phyloP scores from a whole-genome alignment of 2,888 invertebrate genomes.

The Plagiodera versicolora region DNA sequence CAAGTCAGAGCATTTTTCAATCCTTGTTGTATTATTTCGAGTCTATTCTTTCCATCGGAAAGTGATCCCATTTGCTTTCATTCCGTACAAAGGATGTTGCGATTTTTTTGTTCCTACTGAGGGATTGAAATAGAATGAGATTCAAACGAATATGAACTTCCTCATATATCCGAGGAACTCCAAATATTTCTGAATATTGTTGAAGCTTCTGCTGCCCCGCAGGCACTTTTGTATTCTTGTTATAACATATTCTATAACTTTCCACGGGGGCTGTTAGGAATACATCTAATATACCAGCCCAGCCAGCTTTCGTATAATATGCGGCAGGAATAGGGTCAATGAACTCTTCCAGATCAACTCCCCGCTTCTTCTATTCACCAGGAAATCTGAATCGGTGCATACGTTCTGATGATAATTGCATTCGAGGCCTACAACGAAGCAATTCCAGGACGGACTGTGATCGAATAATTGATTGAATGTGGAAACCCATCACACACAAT shows the following conservation, averaged over 20 bases:
- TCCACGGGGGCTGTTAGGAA: background rate
- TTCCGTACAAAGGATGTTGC: too few species aligned
- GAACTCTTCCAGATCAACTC: background rate
- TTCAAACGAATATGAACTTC: background rate
- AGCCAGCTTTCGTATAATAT: background rate
- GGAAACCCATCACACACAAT: background rate
- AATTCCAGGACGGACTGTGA: background rate
- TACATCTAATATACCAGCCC: background rate
- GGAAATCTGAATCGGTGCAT: background rate
- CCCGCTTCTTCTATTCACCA: background rate
- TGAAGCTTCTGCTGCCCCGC: background rate
- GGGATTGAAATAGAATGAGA: too few species aligned
- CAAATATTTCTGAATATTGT: background rate
- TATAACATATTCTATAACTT: background rate
- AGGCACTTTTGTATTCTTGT: background rate
- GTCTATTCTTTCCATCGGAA: too few species aligned
- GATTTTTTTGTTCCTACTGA: too few species aligned
- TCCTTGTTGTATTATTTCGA: too few species aligned
- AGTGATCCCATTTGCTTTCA: too few species aligned
- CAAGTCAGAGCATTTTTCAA: too few species aligned
- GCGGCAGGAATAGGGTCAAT: background rate
- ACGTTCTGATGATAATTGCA: background rate
- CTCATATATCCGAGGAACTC: background rate
- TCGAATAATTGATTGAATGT: background rate
- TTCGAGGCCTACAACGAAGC: background rate